Evolutionary conservation across 2,113 vertebrate genomes (phyloP), one percentile per base, ranked within the genome.

Genomic region (Myrmecophaga tridactyla): DNA sequence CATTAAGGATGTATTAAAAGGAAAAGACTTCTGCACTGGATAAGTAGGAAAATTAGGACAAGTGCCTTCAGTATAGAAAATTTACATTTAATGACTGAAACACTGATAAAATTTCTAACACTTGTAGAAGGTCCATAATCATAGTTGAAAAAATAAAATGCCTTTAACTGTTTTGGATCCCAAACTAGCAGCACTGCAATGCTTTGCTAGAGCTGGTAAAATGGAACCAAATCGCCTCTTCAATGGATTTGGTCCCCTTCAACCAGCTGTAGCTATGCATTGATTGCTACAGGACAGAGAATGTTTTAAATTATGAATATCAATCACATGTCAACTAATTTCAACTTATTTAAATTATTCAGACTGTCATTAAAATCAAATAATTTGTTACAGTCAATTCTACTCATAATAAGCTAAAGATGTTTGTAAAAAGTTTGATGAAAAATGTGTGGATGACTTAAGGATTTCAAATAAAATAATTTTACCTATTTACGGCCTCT

Each of bases 211-310:
- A 99, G 98, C 98, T 98, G 98, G 98, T 99, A 98, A 98, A 99
- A 98, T 98, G 98, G 98, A 99, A 98, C 98, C 98, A 99, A 98
- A 98, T 99, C 98, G 97, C 31, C 98, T 98, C 11, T 98, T 98
- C 97, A 98, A 99, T 98, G 98, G 98, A 99, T 99, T 99, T 99
- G 98, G 98, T 99, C 98, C 98, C 98, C 98, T 99, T 99, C 98
- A 99, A 99, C 98, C 98, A 99, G 98, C 98, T 99, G 98, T 98
- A 98, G 98, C 98, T 98, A 98, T 98, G 98, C 98, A 98, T 99
- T 99, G 98, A 99, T 98, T 96, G 98, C 98, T 97, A 98, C 98
- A 95, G 91, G 98, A 98, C 56, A 94, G 77, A 39, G 96, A 67
- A 3, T 3, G 0, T 8, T 97, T 96, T 75, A 56, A 95, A 69